These are phyloP conservation scores for Gorsachius magnificus DNA, from an alignment of 2,797 vertebrate genomes.

Conservation along the genomic window DNA sequence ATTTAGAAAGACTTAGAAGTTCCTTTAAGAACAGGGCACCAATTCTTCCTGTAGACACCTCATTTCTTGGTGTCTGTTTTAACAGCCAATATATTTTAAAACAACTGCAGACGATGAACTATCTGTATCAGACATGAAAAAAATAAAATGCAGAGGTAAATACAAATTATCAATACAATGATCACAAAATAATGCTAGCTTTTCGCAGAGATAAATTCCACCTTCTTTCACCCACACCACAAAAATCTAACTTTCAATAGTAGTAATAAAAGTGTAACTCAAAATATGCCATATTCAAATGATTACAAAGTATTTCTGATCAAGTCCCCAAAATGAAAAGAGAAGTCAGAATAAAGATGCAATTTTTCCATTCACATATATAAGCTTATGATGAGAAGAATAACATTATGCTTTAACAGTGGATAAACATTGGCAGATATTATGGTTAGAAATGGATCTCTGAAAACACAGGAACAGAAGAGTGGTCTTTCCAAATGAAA, in stretches of 20 bases:
- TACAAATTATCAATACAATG: conserved; percentile 1
- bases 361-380: not conserved
- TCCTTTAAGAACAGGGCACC: conserved; percentile 68
- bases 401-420: not conserved
- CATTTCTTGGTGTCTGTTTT: conserved; percentile 49
- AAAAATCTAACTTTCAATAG: not conserved
- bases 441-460: not conserved
- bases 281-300: not conserved
- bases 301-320: not conserved
- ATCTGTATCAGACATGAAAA: not conserved
- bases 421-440: not conserved
- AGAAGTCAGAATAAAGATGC: not conserved
- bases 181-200: not conserved
- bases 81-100: conserved; percentile 31
- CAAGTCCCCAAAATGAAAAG: not conserved
- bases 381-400: not conserved
- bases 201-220: not conserved
- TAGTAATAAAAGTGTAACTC: not conserved
- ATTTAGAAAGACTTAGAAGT: conserved; percentile 73
- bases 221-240: not conserved
- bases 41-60: conserved; percentile 56
- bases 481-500: not conserved
- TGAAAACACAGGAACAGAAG: not conserved
- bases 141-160: not conserved
- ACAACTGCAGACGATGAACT: not conserved